These are phyloP conservation scores for Nephotettix cincticeps DNA, from an alignment of 1,140 invertebrate genomes.

Conservation along the genomic window DNA sequence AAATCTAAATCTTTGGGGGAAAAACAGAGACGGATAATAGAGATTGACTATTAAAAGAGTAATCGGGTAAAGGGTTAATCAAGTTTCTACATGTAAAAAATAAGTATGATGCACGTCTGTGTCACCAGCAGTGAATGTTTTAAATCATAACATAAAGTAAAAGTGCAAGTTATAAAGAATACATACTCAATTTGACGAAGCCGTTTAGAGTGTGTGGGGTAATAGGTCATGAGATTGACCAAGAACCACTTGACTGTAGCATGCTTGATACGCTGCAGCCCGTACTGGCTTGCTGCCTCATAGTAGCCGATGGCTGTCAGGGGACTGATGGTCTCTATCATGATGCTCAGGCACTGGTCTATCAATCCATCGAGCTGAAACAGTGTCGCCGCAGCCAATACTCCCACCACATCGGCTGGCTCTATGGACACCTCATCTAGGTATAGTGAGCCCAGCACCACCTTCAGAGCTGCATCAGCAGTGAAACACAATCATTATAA, in stretches of 20 bases:
- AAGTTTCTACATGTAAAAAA: too few species aligned
- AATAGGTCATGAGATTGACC: constrained; percentile 64
- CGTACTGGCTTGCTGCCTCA: constrained; percentile 66
- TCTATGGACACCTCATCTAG: constrained; percentile 74
- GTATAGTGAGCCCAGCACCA: constrained; percentile 77
- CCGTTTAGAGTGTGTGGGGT: constrained; percentile 55
- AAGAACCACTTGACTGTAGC: constrained; percentile 68
- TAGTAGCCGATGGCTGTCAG: constrained; percentile 69
- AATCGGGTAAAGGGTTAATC: too few species aligned
- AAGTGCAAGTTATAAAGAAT: too few species aligned
- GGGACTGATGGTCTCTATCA: constrained; percentile 72
- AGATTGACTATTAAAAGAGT: too few species aligned
- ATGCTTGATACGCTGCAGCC: constrained; percentile 60
- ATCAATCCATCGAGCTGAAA: constrained; percentile 76
- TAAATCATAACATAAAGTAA: too few species aligned
- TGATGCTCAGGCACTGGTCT: constrained; percentile 71
- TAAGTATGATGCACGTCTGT: too few species aligned
- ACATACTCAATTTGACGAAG: constrained; percentile 56
- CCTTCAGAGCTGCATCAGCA: constrained; percentile 64
- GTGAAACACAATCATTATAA: too few species aligned
- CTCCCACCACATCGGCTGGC: constrained; percentile 65
- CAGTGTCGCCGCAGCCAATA: constrained; percentile 73
- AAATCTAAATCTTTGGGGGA: too few species aligned
- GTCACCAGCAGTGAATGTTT: too few species aligned
- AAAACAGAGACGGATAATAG: too few species aligned